These are phyloP conservation scores for Phylloscopus trochiloides DNA, from an alignment of 2,113 vertebrate genomes.

Conservation along the genomic window DNA sequence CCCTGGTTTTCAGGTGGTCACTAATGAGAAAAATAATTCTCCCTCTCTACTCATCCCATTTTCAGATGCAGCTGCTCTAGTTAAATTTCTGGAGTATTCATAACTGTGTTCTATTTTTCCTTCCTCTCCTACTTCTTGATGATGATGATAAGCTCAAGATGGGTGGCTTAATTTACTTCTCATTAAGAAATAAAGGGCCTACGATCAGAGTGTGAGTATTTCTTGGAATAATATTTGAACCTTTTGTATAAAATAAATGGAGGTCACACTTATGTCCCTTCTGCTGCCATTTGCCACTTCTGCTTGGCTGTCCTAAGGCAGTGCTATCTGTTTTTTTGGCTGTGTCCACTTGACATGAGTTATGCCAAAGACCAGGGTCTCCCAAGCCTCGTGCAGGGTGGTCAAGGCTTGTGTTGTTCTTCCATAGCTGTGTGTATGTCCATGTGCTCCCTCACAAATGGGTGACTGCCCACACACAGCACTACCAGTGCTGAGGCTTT, in stretches of 20 bases:
- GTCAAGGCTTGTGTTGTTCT: not conserved
- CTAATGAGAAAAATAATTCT: not conserved
- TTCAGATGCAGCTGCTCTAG: not conserved
- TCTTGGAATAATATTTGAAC: not conserved
- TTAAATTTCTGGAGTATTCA: not conserved
- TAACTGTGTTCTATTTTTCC: not conserved
- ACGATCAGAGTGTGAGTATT: not conserved
- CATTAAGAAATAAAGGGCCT: not conserved
- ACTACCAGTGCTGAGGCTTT: not conserved
- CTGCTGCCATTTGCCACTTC: not conserved
- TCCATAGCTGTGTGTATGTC: fast-evolving
- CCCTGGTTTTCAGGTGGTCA: conserved; percentile 7
- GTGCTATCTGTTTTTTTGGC: not conserved
- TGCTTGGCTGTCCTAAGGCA: not conserved
- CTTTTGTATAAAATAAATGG: not conserved
- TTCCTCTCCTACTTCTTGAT: not conserved
- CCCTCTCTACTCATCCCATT: not conserved
- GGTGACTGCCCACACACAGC: fast-evolving
- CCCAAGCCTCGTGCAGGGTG: fast-evolving
- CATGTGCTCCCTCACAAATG: fast-evolving
- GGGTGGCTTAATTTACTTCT: not conserved
- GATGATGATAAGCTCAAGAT: not conserved
- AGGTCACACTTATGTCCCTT: not conserved
- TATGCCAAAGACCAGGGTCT: not conserved
- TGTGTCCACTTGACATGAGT: not conserved